These are phyloP conservation scores for Fundulus diaphanus DNA, from an alignment of 2,797 vertebrate species.

Conservation along the genomic window DNA sequence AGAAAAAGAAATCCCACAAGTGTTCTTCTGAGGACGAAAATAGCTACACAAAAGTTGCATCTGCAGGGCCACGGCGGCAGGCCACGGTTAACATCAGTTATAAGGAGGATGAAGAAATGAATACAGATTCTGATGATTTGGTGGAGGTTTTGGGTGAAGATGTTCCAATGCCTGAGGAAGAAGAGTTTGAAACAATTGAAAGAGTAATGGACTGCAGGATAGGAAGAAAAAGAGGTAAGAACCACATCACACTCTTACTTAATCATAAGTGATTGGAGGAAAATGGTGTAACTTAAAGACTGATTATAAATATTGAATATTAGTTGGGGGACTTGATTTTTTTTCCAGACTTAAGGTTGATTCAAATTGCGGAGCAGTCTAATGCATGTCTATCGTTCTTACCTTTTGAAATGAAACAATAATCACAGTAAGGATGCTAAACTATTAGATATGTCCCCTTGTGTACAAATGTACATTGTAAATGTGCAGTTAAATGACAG, in stretches of 20 bases:
- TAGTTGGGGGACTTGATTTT: not conserved
- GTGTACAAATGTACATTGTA: no score
- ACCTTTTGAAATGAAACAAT: not conserved
- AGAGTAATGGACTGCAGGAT: slow-evolving; percentile 93
- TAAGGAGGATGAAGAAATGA: slow-evolving; percentile 98
- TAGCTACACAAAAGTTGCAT: slow-evolving; percentile 85
- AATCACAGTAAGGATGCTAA: not conserved
- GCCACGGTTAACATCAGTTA: slow-evolving; percentile 98
- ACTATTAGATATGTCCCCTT: not conserved
- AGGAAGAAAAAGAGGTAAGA: slow-evolving; percentile 92
- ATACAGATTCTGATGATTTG: slow-evolving; percentile 97
- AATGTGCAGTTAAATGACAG: no score
- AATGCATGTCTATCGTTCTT: not conserved
- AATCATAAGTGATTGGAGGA: not conserved
- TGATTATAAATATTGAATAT: not conserved
- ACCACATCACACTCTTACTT: not conserved
- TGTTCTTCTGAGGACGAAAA: slow-evolving; percentile 89
- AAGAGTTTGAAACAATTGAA: slow-evolving; percentile 98
- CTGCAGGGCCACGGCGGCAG: slow-evolving; percentile 89
- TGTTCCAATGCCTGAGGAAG: slow-evolving; percentile 94
- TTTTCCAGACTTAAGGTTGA: not conserved
- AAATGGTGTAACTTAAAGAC: not conserved
- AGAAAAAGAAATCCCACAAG: slow-evolving; percentile 84
- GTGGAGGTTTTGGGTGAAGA: slow-evolving; percentile 97
- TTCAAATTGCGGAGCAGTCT: not conserved